Evolutionary conservation across 2,888 invertebrate species (phyloP), one percentile per base, ranked within the genome.

Genomic region (Cheiracanthium punctorium): DNA sequence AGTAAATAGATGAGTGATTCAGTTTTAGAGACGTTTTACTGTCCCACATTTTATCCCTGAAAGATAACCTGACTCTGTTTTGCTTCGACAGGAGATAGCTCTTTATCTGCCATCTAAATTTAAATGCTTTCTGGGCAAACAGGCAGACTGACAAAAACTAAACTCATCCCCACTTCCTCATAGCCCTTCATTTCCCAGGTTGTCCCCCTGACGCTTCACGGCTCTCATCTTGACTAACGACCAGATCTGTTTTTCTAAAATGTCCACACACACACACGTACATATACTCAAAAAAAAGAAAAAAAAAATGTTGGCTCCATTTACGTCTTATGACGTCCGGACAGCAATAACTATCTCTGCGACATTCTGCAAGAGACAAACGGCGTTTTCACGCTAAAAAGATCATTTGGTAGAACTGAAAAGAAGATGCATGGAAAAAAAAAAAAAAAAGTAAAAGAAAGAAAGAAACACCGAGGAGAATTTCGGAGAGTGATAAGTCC

Each of bases 401-500:
- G 58, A 58, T 58, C 58, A 58, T 58, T 58, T 58, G 58, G 71
- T 28, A 67, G 32, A 67, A 69, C 30, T 29, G 30, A 69, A 69
- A 32, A 69, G 20, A 69, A 69, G 29, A 29, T 17, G 29, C 69
- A 37, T n/a, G 48, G 48, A 5, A 29, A 41, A 37, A n/a, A 58
- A 58, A 58, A 24, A 58, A 58, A 58, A 24, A 24, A 37, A 37
- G 24, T 2, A 48, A 17, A 58, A 5, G 58, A 24, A 17, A 17
- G 24, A 24, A 24, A 37, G 12, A 24, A 24, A 24, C 20, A 24
- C 58, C 24, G 58, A 24, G 58, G 24, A 58, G 24, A 58, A 58
- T 58, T 71, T 37, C 29, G 71, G 28, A 71, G 71, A 71, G 43
- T 71, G 71, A 71, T 71, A 71, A 71, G 71, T 71, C 20, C 37